These are phyloP conservation scores for Eulemur rubriventer DNA, from an alignment of 2,797 vertebrate genomes.

Conservation along the genomic window DNA sequence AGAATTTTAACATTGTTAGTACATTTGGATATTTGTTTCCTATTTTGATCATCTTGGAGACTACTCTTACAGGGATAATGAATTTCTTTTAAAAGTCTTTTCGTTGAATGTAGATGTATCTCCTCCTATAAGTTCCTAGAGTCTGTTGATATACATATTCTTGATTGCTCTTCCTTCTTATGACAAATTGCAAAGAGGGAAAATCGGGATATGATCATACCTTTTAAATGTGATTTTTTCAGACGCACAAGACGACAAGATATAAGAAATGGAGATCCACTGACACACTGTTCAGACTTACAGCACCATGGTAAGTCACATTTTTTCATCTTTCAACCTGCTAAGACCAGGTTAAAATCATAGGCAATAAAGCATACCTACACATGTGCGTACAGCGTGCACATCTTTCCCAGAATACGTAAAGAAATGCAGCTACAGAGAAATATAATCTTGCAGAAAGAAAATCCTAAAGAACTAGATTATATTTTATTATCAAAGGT, in stretches of 20 bases:
- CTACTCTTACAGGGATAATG: not conserved
- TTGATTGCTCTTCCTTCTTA: slow-evolving; percentile 14
- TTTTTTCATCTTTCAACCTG: not conserved
- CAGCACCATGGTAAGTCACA: slow-evolving; percentile 92
- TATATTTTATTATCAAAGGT: not conserved
- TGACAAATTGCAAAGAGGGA: not conserved
- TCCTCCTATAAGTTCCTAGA: not conserved
- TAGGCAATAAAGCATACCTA: not conserved
- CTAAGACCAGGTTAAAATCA: not conserved
- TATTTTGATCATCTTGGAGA: slow-evolving; percentile 32
- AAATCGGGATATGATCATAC: slow-evolving; percentile 40
- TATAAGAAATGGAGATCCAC: slow-evolving; percentile 97
- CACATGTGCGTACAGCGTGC: rapidly evolving
- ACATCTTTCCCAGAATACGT: rapidly evolving
- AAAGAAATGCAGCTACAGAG: not conserved
- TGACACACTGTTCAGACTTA: slow-evolving; percentile 97
- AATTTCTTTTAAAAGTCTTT: slow-evolving; percentile 9
- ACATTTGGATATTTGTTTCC: not conserved
- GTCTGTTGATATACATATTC: not conserved
- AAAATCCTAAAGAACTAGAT: not conserved
- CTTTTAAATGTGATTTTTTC: slow-evolving; percentile 76
- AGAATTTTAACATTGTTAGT: not conserved
- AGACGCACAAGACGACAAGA: slow-evolving; percentile 98
- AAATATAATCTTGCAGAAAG: not conserved
- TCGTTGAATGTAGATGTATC: not conserved